Conservation (phyloP, 2,888 invertebrate species). For the Torymus tubicola region DNA sequence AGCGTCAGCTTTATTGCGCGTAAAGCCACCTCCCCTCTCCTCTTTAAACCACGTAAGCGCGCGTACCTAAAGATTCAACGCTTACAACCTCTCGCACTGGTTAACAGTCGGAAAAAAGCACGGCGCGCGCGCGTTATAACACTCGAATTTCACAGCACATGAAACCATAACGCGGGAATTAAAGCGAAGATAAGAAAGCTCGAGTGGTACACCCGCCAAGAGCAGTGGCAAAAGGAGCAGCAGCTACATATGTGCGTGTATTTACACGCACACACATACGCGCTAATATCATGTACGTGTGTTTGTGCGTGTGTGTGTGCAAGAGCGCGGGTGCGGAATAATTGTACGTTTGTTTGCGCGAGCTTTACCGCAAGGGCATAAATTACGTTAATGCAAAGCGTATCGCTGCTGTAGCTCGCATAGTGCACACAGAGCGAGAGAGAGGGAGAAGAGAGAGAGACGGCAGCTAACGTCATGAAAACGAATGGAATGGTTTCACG, state of each 20-base stretch:
- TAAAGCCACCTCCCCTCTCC: no score
- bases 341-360: background rate
- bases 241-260: no score
- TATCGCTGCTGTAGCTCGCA: conserved; percentile 29
- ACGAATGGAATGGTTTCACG: conserved; percentile 39
- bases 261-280: no score
- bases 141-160: background rate
- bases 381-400: conserved; percentile 58
- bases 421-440: conserved; percentile 23
- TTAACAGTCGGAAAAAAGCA: no score
- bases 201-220: no score
- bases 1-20: no score
- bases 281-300: no score
- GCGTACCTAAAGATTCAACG: no score
- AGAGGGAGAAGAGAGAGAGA: background rate
- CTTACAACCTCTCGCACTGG: no score
- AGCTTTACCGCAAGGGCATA: conserved; percentile 57
- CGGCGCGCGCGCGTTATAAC: background rate
- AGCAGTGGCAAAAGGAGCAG: no score
- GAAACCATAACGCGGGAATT: background rate
- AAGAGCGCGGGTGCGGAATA: background rate
- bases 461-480: conserved; percentile 14
- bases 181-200: conserved; percentile 37
- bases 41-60: no score
- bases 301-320: background rate